These are phyloP conservation scores for Artemisiospiza belli DNA, from an alignment of 2,113 vertebrate species.

Conservation along the genomic window DNA sequence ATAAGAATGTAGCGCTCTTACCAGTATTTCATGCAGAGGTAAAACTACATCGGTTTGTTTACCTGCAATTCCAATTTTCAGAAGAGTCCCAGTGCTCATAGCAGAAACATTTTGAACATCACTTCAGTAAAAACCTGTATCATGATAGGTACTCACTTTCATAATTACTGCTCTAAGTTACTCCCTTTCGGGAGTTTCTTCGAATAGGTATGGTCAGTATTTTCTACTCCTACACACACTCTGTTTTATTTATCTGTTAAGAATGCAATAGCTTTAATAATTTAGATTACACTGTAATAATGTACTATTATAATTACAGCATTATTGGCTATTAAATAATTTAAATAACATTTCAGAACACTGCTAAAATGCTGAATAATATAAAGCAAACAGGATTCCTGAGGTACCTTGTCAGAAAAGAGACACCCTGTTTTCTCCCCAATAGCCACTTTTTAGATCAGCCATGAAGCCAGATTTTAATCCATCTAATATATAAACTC, in stretches of 20 bases:
- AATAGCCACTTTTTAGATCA: background rate
- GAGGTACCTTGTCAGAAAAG: background rate
- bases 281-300: background rate
- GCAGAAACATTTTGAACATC: background rate
- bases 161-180: background rate
- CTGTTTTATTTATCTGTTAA: background rate
- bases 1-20: background rate
- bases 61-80: background rate
- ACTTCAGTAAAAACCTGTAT: background rate
- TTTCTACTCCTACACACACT: background rate
- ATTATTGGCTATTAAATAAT: background rate
- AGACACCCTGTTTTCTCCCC: background rate
- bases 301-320: background rate
- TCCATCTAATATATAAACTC: conserved; percentile 22
- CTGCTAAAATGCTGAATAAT: background rate
- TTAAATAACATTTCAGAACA: background rate
- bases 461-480: background rate
- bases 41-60: background rate
- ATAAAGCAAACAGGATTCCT: background rate
- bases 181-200: background rate
- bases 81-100: background rate
- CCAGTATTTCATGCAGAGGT: background rate
- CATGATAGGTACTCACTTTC: fast-evolving
- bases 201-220: background rate
- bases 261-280: background rate